These are phyloP conservation scores for Malurus leucopterus DNA, from an alignment of 2,797 vertebrate species.

Conservation along the genomic window DNA sequence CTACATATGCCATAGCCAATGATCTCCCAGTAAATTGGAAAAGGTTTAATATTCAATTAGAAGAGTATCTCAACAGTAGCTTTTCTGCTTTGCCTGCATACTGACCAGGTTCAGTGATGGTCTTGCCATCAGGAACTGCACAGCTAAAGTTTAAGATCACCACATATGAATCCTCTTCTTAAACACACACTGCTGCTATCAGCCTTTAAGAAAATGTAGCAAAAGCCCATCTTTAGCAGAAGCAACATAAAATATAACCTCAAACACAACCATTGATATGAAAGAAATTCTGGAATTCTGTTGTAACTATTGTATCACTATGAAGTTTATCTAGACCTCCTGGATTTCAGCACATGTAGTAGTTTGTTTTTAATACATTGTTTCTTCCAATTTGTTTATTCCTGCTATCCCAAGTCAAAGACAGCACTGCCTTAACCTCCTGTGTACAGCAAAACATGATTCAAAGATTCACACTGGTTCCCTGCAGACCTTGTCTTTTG, in stretches of 20 bases:
- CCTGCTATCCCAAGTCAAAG: neutral
- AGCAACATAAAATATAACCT: neutral
- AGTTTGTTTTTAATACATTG: neutral
- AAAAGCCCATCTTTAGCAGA: neutral
- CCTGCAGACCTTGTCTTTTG: neutral
- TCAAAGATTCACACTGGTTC: neutral
- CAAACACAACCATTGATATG: neutral
- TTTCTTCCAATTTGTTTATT: neutral
- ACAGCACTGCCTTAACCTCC: neutral
- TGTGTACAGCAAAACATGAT: neutral
- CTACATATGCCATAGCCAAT: neutral
- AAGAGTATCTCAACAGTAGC: neutral
- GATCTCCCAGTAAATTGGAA: neutral
- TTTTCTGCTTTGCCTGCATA: neutral
- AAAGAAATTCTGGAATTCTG: neutral
- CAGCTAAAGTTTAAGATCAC: neutral
- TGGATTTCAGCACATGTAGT: neutral
- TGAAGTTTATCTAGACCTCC: neutral
- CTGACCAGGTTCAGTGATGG: neutral
- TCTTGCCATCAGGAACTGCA: neutral
- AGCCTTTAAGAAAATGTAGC: neutral
- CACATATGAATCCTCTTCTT: rapidly evolving
- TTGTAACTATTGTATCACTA: neutral
- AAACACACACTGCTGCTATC: neutral
- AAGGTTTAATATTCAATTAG: neutral